Evolutionary conservation across 2,888 invertebrate species (phyloP).

Genomic region (Caenorhabditis panamensis): DNA sequence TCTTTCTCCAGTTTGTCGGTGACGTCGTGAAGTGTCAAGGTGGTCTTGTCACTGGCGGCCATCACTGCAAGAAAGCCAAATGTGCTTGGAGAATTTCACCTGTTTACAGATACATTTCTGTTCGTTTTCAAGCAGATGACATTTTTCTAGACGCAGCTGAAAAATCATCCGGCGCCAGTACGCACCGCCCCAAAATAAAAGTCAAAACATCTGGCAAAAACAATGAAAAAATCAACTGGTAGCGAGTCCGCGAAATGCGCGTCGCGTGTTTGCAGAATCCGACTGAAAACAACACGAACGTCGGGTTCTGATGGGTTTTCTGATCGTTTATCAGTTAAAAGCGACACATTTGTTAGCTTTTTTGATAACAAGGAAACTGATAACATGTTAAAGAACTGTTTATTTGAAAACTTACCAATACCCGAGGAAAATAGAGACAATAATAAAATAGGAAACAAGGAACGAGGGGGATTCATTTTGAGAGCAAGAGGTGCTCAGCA

Average conservation of each 20-base stretch:
- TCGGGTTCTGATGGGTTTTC: background rate
- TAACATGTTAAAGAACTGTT: background rate
- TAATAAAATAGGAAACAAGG: background rate
- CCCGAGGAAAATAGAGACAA: conserved; percentile 14
- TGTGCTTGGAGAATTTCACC: background rate
- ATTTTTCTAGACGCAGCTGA: conserved; percentile 24
- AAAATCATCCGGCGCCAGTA: conserved; percentile 5
- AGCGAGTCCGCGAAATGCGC: conserved; percentile 28
- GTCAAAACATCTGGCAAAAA: conserved; percentile 13
- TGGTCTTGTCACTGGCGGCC: conserved; percentile 12
- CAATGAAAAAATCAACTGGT: conserved; percentile 10
- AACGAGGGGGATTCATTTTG: conserved; percentile 27
- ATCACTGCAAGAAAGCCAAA: conserved; percentile 25
- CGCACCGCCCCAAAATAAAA: background rate
- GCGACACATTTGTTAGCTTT: background rate
- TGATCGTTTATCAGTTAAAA: background rate
- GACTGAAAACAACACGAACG: conserved; percentile 2
- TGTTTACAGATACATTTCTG: background rate
- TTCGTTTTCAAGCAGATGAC: conserved; percentile 4
- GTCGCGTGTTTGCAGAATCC: conserved; percentile 40
- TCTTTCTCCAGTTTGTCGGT: conserved; percentile 41
- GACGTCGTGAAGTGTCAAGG: conserved; percentile 43
- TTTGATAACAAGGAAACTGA: background rate
- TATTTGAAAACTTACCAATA: conserved; percentile 23
- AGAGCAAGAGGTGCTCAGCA: background rate